Percentiles rank a stretch among this genome's conserved stretches.
Conservation (phyloP, 2,888 invertebrate species). For the Achlya flavicornis region DNA sequence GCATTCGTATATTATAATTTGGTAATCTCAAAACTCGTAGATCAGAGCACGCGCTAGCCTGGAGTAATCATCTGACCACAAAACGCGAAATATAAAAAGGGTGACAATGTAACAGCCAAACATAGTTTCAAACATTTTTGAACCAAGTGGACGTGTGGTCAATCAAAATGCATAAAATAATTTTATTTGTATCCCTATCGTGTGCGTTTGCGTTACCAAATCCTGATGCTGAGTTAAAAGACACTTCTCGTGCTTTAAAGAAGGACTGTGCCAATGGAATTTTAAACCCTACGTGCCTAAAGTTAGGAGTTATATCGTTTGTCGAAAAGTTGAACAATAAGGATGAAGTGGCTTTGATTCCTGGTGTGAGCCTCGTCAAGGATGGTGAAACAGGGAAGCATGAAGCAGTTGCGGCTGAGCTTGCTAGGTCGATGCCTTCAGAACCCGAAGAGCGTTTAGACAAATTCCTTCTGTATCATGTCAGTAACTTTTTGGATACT, state of each 20-base stretch:
- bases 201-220: constrained; percentile 51
- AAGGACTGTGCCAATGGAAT: constrained; percentile 60
- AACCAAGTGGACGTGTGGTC: constrained; percentile 45
- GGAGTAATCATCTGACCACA: constrained; percentile 68
- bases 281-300: constrained; percentile 56
- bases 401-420: constrained; percentile 78
- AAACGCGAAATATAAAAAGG: constrained; percentile 67
- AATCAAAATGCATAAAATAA: constrained; percentile 51
- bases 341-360: constrained; percentile 53
- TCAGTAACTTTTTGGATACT: constrained; percentile 87
- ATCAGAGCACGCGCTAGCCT: constrained; percentile 48
- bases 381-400: constrained; percentile 86
- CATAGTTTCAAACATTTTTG: constrained; percentile 47
- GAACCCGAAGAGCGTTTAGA: constrained; percentile 88
- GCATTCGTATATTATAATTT: constrained; percentile 25
- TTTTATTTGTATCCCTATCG: constrained; percentile 38
- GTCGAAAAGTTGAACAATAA: constrained; percentile 57
- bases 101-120: constrained; percentile 45
- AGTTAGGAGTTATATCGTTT: constrained; percentile 57
- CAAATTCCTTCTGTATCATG: constrained; percentile 87
- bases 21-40: constrained; percentile 33
- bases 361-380: constrained; percentile 85
- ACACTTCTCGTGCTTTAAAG: constrained; percentile 42
- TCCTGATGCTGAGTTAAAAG: constrained; percentile 42
- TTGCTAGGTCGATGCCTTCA: constrained; percentile 88